Evolutionary conservation across 2,113 vertebrate species (phyloP).

Genomic region (Bettongia penicillata): DNA sequence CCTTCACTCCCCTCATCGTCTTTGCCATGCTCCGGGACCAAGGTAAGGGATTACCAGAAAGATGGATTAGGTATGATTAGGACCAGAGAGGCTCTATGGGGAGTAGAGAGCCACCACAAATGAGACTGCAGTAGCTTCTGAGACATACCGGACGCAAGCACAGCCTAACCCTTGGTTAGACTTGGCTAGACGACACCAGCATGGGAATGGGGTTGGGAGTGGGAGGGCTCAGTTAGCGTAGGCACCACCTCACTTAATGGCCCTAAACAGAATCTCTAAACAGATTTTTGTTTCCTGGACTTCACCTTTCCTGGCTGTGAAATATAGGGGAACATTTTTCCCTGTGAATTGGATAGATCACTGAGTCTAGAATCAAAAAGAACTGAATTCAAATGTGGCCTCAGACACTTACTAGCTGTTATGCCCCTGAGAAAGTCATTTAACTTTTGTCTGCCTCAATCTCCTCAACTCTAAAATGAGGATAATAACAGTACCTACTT

Average conservation of each 20-base stretch:
- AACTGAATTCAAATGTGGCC: not conserved
- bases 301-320: not conserved
- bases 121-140: not conserved
- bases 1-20: slow-evolving; percentile 17
- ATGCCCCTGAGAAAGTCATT: not conserved
- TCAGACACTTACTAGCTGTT: not conserved
- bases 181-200: not conserved
- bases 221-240: not conserved
- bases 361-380: not conserved
- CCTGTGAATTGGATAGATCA: not conserved
- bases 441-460: not conserved
- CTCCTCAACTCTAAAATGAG: not conserved
- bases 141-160: not conserved
- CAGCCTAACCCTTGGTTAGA: too few relatives aligned
- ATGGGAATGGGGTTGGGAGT: too few relatives aligned
- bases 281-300: too few relatives aligned
- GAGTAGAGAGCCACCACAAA: not conserved
- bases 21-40: not conserved
- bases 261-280: not conserved
- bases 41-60: slow-evolving; percentile 62
- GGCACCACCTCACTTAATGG: not conserved
- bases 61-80: not conserved
- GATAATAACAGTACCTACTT: not conserved
- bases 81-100: not conserved
- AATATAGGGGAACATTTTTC: not conserved